Conservation (phyloP, 2,888 invertebrate species). For the Heterodera filipjevi region DNA sequence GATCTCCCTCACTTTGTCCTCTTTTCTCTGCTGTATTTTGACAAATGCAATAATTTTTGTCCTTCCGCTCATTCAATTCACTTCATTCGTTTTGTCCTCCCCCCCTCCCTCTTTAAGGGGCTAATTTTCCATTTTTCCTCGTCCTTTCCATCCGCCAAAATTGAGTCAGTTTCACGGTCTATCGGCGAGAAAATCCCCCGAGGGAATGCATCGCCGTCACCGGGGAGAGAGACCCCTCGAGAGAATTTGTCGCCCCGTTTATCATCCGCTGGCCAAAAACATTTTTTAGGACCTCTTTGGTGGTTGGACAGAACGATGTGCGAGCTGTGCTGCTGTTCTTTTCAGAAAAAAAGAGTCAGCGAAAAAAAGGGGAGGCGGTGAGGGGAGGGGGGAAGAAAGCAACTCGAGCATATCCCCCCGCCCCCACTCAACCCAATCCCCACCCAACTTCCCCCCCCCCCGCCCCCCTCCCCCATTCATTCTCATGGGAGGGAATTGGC, state of each 20-base stretch:
- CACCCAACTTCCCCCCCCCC: no score
- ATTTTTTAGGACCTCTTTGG: background rate
- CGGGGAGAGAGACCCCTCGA: background rate
- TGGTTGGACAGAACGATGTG: background rate
- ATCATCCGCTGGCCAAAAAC: conserved; percentile 10
- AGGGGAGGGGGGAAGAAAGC: background rate
- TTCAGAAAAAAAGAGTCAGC: conserved; percentile 18
- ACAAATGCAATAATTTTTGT: background rate
- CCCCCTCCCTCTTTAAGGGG: background rate
- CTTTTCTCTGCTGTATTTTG: no score
- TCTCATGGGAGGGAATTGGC: background rate
- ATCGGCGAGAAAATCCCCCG: conserved; percentile 16
- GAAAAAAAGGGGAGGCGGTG: background rate
- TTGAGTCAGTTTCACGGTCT: conserved; percentile 31
- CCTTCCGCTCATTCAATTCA: background rate
- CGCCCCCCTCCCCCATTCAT: background rate
- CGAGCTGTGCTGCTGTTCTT: background rate
- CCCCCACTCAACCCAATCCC: no score
- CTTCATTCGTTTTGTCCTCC: background rate
- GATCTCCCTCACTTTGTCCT: no score
- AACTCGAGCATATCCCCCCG: background rate
- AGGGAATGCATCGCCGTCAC: conserved; percentile 17
- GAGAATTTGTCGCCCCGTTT: conserved; percentile 23
- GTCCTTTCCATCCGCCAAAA: conserved; percentile 16
- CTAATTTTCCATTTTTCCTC: conserved; percentile 1